Percentiles rank a stretch among this genome's conserved stretches.
Evolutionary conservation across 2,797 vertebrate genomes (phyloP).

Genomic region (Bradypodion ventrale): DNA sequence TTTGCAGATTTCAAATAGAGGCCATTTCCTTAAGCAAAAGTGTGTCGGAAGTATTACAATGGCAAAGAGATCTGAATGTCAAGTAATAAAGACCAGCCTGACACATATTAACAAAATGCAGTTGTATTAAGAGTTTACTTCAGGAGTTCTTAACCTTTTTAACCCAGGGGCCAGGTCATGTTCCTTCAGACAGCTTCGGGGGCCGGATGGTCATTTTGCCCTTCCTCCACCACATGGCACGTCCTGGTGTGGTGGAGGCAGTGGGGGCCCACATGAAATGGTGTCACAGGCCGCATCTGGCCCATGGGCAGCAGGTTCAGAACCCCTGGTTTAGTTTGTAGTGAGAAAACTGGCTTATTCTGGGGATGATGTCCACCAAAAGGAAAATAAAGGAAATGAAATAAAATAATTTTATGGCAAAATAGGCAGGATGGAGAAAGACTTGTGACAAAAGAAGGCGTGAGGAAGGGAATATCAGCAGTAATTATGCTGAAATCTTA

Average conservation of each 20-base stretch:
- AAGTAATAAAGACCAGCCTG: slow-evolving; percentile 40
- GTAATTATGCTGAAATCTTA: neutral
- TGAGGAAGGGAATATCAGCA: neutral
- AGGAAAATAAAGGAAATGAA: neutral
- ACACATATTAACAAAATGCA: slow-evolving; percentile 27
- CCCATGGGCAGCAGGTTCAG: too few relatives aligned
- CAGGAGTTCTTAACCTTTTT: too few relatives aligned
- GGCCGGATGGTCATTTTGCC: too few relatives aligned
- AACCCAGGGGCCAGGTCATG: too few relatives aligned
- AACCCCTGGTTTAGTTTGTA: too few relatives aligned
- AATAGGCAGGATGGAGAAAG: slow-evolving; percentile 34
- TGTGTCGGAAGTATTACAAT: neutral
- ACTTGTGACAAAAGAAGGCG: neutral
- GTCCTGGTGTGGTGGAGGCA: too few relatives aligned
- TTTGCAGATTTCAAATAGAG: neutral
- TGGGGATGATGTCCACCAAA: neutral
- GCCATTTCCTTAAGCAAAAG: neutral
- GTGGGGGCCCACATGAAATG: too few relatives aligned
- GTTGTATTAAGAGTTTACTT: too few relatives aligned
- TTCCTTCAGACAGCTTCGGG: too few relatives aligned
- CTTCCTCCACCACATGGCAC: too few relatives aligned
- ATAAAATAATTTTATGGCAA: neutral
- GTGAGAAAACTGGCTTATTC: too few relatives aligned
- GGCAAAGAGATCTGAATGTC: neutral
- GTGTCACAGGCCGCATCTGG: too few relatives aligned